phyloP scores from a whole-genome alignment of 2,797 vertebrate genomes.

The Martes flavigula region DNA sequence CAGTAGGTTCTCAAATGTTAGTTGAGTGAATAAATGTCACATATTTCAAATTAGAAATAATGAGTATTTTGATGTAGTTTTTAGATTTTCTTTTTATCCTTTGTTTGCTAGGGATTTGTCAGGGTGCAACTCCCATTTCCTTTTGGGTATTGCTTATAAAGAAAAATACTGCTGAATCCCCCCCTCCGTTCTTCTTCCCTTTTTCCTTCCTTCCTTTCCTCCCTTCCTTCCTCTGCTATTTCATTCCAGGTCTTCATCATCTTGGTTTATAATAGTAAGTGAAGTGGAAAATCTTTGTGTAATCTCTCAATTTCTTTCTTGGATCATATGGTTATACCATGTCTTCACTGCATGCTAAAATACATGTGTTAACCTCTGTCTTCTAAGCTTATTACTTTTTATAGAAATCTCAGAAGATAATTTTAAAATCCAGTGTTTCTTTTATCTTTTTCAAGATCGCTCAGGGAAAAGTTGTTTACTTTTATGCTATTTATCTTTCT shows the following conservation, averaged over 20 bases:
- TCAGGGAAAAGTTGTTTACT: not conserved
- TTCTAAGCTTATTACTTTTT: constrained; percentile 30
- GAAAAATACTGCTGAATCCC: not conserved
- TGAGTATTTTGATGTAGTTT: not conserved
- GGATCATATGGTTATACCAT: not conserved
- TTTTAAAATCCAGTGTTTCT: constrained; percentile 18
- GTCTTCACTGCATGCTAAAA: not conserved
- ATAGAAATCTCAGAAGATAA: not conserved
- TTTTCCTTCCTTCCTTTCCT: not conserved
- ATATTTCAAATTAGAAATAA: constrained; percentile 6
- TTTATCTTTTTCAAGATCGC: not conserved
- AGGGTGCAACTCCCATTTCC: not conserved
- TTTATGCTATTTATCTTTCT: not conserved
- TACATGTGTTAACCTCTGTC: not conserved
- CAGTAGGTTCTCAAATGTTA: not conserved
- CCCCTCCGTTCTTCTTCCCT: not conserved
- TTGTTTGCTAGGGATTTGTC: constrained; percentile 5
- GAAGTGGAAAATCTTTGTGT: not conserved
- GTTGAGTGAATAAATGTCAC: not conserved
- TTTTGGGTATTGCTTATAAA: not conserved
- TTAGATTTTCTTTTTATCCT: not conserved
- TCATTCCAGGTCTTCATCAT: not conserved
- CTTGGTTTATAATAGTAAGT: not conserved
- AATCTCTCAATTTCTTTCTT: not conserved
- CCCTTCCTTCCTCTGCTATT: not conserved